Conservation (phyloP, 1,140 invertebrate genomes). For the Micrasema minimum region DNA sequence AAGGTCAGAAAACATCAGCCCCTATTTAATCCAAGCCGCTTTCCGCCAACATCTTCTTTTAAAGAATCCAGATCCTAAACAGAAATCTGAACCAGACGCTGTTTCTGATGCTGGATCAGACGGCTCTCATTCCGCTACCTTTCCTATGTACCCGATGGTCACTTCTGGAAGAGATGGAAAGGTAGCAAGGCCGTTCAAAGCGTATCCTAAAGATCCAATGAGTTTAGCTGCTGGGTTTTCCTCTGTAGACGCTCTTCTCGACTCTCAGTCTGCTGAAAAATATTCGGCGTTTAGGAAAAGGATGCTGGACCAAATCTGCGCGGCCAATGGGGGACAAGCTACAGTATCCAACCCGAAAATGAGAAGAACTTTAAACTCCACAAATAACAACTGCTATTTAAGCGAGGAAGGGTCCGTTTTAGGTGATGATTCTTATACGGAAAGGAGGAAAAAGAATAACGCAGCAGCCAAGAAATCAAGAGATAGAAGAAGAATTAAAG, state of each 20-base stretch:
- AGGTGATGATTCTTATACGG: constrained; percentile 84
- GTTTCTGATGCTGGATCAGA: constrained; percentile 44
- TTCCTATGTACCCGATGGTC: constrained; percentile 43
- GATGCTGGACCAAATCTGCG: constrained; percentile 73
- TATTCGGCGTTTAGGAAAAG: constrained; percentile 75
- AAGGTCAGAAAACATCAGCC: constrained; percentile 54
- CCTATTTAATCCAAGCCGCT: constrained; percentile 48
- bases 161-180: constrained; percentile 57
- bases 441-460: constrained; percentile 92
- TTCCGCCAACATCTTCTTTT: constrained; percentile 42
- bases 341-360: constrained; percentile 74
- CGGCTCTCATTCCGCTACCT: constrained; percentile 19
- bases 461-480: constrained; percentile 94
- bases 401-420: constrained; percentile 56
- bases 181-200: constrained; percentile 74
- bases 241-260: constrained; percentile 62
- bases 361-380: constrained; percentile 63
- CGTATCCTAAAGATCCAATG: constrained; percentile 76
- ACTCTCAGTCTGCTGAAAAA: constrained; percentile 69
- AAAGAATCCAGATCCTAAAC: constrained; percentile 9
- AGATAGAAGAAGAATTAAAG: constrained; percentile 88
- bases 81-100: constrained; percentile 39
- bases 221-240: constrained; percentile 66
- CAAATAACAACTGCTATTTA: constrained; percentile 51
- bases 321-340: constrained; percentile 67